phyloP scores from a whole-genome alignment of 1,140 invertebrate species.

The Meteorus sp. region DNA sequence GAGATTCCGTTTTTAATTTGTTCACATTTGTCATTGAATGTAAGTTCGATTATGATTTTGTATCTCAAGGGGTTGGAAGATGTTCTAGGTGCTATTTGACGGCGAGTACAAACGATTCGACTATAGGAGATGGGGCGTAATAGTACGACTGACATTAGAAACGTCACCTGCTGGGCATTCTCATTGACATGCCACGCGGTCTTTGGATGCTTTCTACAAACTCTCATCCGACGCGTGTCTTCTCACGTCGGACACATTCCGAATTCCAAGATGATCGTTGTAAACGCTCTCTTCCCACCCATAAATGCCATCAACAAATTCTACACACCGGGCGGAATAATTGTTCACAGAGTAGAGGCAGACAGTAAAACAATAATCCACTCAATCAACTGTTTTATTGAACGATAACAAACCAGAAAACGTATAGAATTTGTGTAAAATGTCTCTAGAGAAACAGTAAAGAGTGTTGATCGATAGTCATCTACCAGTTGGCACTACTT shows the following conservation, averaged over 20 bases:
- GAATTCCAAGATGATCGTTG: conserved; percentile 14
- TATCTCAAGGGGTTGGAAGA: neutral
- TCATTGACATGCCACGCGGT: conserved; percentile 28
- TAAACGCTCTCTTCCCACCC: neutral
- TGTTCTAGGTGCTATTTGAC: neutral
- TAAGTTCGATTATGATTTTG: neutral
- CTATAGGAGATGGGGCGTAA: neutral
- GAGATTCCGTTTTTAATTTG: neutral
- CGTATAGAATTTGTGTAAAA: too few relatives aligned
- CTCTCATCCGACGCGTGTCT: conserved; percentile 16
- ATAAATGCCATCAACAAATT: too few relatives aligned
- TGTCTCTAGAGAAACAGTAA: neutral
- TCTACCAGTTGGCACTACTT: conserved; percentile 59
- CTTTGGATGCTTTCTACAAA: conserved; percentile 24
- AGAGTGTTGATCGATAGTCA: conserved; percentile 57
- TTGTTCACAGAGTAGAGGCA: too few relatives aligned
- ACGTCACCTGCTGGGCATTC: conserved; percentile 33
- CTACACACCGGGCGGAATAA: too few relatives aligned
- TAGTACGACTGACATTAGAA: conserved; percentile 20
- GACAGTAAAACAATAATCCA: too few relatives aligned
- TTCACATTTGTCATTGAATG: neutral
- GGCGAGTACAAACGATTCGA: too few relatives aligned
- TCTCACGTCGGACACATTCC: conserved; percentile 21
- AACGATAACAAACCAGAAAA: conserved; percentile 6
- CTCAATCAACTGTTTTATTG: too few relatives aligned